Percentiles rank a stretch among this genome's conserved stretches.
phyloP scores from a whole-genome alignment of 2,888 invertebrate species.

The Drosophila pseudotalamancana region DNA sequence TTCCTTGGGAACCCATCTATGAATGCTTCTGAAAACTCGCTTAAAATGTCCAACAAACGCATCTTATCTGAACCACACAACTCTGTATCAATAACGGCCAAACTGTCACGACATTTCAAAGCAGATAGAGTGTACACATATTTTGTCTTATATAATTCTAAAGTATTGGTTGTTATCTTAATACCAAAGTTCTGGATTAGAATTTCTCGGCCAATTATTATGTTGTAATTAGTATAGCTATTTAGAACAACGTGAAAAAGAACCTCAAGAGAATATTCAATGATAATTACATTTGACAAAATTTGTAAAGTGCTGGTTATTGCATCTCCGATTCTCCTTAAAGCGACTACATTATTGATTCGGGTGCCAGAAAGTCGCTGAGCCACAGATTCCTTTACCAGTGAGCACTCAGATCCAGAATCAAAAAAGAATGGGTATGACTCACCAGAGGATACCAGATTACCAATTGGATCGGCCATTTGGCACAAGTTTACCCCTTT shows the following conservation, averaged over 20 bases:
- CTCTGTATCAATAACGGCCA: too few relatives aligned
- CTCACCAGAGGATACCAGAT: slow-evolving; percentile 10
- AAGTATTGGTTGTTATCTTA: not conserved
- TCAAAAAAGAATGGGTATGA: slow-evolving; percentile 11
- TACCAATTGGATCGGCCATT: slow-evolving; percentile 5
- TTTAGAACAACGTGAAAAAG: slow-evolving; percentile 7
- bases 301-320: slow-evolving; percentile 7
- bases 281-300: slow-evolving; percentile 5
- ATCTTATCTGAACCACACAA: too few relatives aligned
- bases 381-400: not conserved
- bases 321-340: too few relatives aligned
- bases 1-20: not conserved
- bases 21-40: not conserved
- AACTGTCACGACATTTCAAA: too few relatives aligned
- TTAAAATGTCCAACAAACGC: too few relatives aligned
- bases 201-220: slow-evolving; percentile 15
- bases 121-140: not conserved
- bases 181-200: slow-evolving; percentile 1
- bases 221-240: not conserved
- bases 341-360: slow-evolving; percentile 1
- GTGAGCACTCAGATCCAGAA: not conserved
- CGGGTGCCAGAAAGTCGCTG: slow-evolving; percentile 2
- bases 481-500: slow-evolving; percentile 15
- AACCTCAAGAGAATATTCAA: slow-evolving; percentile 3
- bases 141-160: slow-evolving; percentile 2